Conservation (phyloP, 1,140 invertebrate genomes). For the Macrosteles quadrilineatus region DNA sequence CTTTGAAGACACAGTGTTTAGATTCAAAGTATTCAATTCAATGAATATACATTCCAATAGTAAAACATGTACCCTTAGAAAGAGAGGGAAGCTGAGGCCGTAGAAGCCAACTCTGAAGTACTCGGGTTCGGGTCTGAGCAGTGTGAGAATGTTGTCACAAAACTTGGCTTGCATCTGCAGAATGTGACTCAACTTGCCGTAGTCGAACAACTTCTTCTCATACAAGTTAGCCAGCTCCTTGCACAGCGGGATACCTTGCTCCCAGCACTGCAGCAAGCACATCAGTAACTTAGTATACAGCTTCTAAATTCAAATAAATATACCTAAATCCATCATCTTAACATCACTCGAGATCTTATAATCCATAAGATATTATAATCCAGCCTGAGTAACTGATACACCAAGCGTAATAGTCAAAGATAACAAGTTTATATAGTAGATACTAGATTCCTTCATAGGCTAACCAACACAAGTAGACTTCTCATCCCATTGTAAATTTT, state of each 20-base stretch:
- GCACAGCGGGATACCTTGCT: constrained; percentile 90
- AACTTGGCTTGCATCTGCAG: constrained; percentile 85
- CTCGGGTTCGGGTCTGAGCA: constrained; percentile 87
- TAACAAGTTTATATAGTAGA: too few species aligned
- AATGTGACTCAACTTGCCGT: constrained; percentile 81
- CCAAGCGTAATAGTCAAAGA: too few species aligned
- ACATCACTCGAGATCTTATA: too few species aligned
- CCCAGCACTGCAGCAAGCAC: constrained; percentile 83
- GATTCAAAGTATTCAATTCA: too few species aligned
- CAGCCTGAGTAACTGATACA: too few species aligned
- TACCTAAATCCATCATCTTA: too few species aligned
- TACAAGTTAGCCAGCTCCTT: constrained; percentile 90
- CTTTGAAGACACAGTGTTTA: too few species aligned
- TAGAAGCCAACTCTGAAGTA: constrained; percentile 98
- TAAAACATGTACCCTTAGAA: constrained; percentile 90
- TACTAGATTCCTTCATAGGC: too few species aligned
- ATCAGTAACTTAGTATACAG: background rate
- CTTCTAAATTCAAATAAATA: constrained; percentile 26
- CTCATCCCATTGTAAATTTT: too few species aligned
- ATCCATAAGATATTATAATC: too few species aligned
- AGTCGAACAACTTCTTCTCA: constrained; percentile 88
- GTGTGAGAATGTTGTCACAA: constrained; percentile 86
- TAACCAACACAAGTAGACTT: too few species aligned
- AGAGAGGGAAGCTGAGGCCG: constrained; percentile 89
- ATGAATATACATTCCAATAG: too few species aligned